Percentiles rank a stretch among this genome's conserved stretches.
Conservation (phyloP, 2,113 vertebrate species). For the Motacilla alba region DNA sequence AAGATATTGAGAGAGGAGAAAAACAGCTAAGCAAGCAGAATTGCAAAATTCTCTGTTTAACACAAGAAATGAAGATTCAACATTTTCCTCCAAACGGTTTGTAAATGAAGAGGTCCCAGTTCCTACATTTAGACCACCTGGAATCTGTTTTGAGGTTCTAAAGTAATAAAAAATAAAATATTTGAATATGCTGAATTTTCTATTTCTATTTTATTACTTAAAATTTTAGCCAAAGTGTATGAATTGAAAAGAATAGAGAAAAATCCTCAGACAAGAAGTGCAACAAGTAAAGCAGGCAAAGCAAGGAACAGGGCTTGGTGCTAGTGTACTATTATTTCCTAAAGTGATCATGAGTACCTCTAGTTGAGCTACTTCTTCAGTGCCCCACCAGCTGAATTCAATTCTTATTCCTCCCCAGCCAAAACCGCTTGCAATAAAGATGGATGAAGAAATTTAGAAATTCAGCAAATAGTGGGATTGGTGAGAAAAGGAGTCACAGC, state of each 20-base stretch:
- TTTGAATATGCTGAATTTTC: not conserved
- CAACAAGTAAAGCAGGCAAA: not conserved
- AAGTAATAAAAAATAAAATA: not conserved
- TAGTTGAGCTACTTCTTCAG: not conserved
- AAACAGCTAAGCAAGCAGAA: not conserved
- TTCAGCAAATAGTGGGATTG: not conserved
- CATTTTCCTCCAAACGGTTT: not conserved
- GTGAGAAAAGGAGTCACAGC: not conserved
- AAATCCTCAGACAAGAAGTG: not conserved
- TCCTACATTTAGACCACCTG: not conserved
- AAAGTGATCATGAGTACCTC: not conserved
- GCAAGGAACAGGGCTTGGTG: not conserved
- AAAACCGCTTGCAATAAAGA: not conserved
- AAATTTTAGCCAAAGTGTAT: not conserved
- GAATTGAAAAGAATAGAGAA: not conserved
- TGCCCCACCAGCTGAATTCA: not conserved
- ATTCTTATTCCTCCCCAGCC: not conserved
- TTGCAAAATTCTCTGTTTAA: not conserved
- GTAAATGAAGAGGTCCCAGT: not conserved
- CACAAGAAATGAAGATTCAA: not conserved
- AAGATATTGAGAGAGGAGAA: not conserved
- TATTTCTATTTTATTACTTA: not conserved
- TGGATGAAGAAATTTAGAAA: not conserved
- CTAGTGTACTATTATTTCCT: not conserved
- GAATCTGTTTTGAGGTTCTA: not conserved